These are phyloP conservation scores for Riparia riparia DNA, from an alignment of 2,113 vertebrate genomes.

Conservation along the genomic window DNA sequence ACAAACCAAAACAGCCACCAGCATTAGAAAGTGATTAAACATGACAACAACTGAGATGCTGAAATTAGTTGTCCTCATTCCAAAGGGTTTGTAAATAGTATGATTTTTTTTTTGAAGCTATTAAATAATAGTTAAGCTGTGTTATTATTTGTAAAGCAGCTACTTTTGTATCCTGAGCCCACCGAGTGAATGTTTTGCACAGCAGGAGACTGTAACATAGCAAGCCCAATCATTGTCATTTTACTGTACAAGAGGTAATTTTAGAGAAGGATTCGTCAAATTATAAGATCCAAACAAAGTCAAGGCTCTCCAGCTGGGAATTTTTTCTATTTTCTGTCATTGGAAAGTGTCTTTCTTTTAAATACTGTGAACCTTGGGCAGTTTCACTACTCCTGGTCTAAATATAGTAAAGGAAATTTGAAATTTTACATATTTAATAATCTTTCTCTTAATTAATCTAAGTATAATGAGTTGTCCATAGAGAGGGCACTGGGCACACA, in stretches of 20 bases:
- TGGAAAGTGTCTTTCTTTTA: not conserved
- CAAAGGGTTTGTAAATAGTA: constrained; percentile 6
- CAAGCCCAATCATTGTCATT: constrained; percentile 63
- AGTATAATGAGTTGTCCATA: not conserved
- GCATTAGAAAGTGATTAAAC: constrained; percentile 53
- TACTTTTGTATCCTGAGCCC: constrained; percentile 19
- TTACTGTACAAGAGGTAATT: constrained; percentile 65
- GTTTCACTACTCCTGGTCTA: not conserved
- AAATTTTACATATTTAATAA: not conserved
- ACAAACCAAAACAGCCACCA: constrained; percentile 38
- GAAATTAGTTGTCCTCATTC: constrained; percentile 38
- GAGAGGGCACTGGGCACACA: not conserved
- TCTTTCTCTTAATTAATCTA: not conserved
- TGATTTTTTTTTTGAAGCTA: constrained; percentile 44
- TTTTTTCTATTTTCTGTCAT: not conserved
- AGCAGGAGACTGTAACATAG: constrained; percentile 50
- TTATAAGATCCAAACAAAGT: constrained; percentile 57
- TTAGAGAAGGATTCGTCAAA: constrained; percentile 67
- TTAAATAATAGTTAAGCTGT: constrained; percentile 54
- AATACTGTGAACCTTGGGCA: not conserved
- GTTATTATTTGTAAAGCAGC: constrained; percentile 66
- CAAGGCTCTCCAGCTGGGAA: constrained; percentile 44
- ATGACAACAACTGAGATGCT: constrained; percentile 28
- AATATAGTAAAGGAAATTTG: not conserved
- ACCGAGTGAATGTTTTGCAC: constrained; percentile 36